Conservation (phyloP, 2,888 invertebrate genomes). For the Labia minor region DNA sequence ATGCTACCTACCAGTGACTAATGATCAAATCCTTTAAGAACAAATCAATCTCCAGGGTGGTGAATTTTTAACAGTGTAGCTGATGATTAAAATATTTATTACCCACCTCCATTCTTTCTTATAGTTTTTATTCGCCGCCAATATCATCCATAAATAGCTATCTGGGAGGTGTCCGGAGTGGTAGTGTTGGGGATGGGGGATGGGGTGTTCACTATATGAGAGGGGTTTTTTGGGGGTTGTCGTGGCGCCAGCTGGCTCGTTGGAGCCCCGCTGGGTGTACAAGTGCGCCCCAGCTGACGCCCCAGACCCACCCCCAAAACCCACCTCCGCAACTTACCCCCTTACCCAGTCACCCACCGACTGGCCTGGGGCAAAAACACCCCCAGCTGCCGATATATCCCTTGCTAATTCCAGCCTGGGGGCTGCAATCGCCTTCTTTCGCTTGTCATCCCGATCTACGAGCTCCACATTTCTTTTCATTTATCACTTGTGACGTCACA, state of each 20-base stretch:
- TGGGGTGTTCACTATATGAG: constrained; percentile 20
- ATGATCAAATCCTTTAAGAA: too few relatives aligned
- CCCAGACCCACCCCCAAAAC: constrained; percentile 25
- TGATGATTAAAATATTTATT: too few relatives aligned
- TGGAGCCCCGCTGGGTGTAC: constrained; percentile 9
- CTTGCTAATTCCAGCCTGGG: not conserved
- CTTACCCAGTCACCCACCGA: not conserved
- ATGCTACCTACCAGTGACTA: too few relatives aligned
- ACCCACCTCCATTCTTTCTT: not conserved
- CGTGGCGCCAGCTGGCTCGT: constrained; percentile 9
- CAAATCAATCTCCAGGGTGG: too few relatives aligned
- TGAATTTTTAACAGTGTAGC: too few relatives aligned
- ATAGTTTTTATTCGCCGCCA: not conserved
- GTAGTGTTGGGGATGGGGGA: not conserved
- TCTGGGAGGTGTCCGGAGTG: not conserved
- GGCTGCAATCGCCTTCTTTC: not conserved
- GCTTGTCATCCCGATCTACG: not conserved
- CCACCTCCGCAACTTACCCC: constrained; percentile 20
- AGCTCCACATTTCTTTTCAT: not conserved
- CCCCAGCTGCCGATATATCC: constrained; percentile 3
- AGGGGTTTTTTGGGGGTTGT: constrained; percentile 19
- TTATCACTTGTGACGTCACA: not conserved
- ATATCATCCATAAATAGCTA: not conserved
- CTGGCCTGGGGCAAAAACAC: constrained; percentile 3
- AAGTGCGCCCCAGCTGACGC: constrained; percentile 18